Conservation (phyloP, 2,797 vertebrate genomes). For the Cichlasoma orientale region DNA sequence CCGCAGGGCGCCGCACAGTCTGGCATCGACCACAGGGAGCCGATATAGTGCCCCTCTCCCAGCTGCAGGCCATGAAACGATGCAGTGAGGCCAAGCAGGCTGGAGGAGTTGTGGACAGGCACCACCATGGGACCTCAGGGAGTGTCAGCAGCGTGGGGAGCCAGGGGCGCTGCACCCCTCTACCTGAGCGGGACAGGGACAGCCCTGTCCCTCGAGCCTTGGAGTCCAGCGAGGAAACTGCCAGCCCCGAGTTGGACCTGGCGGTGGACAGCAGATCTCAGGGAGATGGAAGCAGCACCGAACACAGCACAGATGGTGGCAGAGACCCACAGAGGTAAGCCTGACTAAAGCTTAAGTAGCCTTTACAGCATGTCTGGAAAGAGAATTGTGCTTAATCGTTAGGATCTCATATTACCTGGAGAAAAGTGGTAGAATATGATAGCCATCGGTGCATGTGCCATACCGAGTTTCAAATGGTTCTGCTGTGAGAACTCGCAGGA, state of each 20-base stretch:
- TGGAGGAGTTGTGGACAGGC: constrained; percentile 55
- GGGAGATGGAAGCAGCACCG: constrained; percentile 73
- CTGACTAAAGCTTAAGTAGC: constrained; percentile 7
- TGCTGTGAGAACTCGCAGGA: constrained; percentile 43
- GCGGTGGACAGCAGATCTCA: constrained; percentile 57
- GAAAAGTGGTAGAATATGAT: constrained; percentile 49
- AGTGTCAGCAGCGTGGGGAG: constrained; percentile 70
- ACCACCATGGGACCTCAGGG: constrained; percentile 69
- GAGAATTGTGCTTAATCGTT: constrained; percentile 49
- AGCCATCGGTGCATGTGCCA: constrained; percentile 46
- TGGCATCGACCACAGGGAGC: constrained; percentile 91
- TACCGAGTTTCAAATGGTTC: constrained; percentile 52
- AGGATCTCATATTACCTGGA: constrained; percentile 42
- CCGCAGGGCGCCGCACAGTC: constrained; percentile 84
- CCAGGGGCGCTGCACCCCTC: constrained; percentile 75
- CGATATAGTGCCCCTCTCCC: constrained; percentile 89
- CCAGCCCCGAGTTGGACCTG: constrained; percentile 60
- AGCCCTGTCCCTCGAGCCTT: constrained; percentile 41
- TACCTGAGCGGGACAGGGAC: constrained; percentile 70
- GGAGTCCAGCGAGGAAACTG: constrained; percentile 48
- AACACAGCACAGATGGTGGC: constrained; percentile 70
- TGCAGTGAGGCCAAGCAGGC: constrained; percentile 76
- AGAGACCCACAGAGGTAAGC: constrained; percentile 85
- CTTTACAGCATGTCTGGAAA: constrained; percentile 29
- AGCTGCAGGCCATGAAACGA: constrained; percentile 90